Conservation (phyloP, 35 echinoderm and acorn worm species). For the Nesometra sesokonis region DNA sequence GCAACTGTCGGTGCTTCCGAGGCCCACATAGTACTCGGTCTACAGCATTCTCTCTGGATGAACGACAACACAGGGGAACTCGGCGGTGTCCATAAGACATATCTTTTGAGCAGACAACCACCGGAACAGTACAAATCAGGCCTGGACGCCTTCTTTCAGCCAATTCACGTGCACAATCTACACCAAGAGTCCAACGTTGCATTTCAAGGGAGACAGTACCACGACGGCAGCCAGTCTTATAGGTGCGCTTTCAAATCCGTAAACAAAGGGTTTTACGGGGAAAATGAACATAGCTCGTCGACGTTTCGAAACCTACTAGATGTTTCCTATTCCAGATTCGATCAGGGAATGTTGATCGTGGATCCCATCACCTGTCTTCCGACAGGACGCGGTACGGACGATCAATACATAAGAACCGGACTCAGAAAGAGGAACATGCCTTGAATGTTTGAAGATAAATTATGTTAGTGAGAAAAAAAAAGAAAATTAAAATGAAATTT, state of each 20-base stretch:
- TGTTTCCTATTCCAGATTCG: neutral
- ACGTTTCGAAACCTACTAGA: neutral
- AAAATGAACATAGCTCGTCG: neutral
- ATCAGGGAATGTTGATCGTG: neutral
- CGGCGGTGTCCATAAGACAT: neutral
- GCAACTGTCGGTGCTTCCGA: slow-evolving; percentile 3
- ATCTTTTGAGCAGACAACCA: neutral
- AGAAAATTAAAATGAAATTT: too few relatives aligned
- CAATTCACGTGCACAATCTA: neutral
- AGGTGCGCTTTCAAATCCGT: neutral
- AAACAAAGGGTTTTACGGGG: slow-evolving; percentile 1
- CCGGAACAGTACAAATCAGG: neutral
- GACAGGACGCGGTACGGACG: neutral
- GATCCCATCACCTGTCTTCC: neutral
- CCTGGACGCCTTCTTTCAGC: neutral
- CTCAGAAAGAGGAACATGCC: neutral
- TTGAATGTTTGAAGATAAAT: neutral
- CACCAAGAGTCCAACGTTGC: neutral
- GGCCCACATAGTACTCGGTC: slow-evolving; percentile 1
- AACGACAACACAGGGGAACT: neutral
- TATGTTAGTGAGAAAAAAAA: too few relatives aligned
- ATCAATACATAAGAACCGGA: neutral
- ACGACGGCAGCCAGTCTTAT: neutral
- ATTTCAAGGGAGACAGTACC: neutral
- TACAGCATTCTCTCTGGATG: neutral